A percentile compares a stretch with the other conserved stretches of the same genome.
These are phyloP conservation scores for Heliconius eleuchia DNA, from an alignment of 1,140 invertebrate genomes.

Conservation along the genomic window DNA sequence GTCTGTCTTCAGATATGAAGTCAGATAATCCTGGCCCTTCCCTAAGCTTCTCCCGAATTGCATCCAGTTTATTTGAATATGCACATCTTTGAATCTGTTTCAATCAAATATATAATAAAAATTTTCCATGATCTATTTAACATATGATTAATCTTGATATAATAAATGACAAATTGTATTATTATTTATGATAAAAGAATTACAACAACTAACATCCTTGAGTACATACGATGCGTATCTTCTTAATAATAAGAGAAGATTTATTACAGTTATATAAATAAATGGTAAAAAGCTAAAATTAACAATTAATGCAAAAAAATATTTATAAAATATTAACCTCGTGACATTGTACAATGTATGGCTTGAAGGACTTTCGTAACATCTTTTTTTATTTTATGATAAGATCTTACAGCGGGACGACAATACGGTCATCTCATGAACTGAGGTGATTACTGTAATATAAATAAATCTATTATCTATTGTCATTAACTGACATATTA, in stretches of 20 bases:
- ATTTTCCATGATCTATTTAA: background rate
- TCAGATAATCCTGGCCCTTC: conserved; percentile 85
- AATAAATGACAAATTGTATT: background rate
- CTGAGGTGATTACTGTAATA: background rate
- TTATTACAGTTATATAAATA: background rate
- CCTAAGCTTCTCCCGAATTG: conserved; percentile 82
- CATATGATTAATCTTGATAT: background rate
- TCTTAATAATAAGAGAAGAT: background rate
- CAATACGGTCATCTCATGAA: conserved; percentile 12
- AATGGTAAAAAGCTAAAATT: conserved; percentile 1
- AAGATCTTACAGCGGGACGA: background rate
- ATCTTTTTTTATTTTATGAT: conserved; percentile 33
- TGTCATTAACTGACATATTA: conserved; percentile 8
- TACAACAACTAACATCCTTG: background rate
- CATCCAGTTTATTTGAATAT: conserved; percentile 75
- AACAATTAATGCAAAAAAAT: background rate
- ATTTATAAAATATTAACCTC: conserved; percentile 44
- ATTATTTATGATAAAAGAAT: background rate
- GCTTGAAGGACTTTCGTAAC: conserved; percentile 57
- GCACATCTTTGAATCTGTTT: conserved; percentile 62
- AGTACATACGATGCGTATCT: background rate
- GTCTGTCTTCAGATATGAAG: conserved; percentile 84
- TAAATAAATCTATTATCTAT: conserved; percentile 7
- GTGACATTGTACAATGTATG: conserved; percentile 43
- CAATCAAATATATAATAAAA: background rate